Percentiles rank a stretch among this genome's conserved stretches.
Evolutionary conservation across 2,113 vertebrate genomes (phyloP).

Genomic region (Erpornis zantholeuca): DNA sequence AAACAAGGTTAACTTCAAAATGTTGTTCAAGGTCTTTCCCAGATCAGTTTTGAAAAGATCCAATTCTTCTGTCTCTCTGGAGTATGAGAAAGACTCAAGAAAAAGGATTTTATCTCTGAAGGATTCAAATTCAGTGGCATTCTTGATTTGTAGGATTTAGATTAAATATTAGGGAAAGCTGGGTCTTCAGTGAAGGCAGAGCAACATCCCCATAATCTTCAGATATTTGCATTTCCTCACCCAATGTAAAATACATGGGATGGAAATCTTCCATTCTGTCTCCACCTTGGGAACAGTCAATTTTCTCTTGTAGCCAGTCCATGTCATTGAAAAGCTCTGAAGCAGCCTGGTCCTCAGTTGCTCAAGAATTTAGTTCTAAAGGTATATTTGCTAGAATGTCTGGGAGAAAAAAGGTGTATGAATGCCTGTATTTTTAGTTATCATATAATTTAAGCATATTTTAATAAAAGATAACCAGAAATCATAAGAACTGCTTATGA

Average conservation of each 20-base stretch:
- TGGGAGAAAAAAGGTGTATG: background rate
- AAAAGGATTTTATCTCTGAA: background rate
- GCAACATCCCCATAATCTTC: background rate
- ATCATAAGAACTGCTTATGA: background rate
- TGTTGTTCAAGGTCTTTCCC: background rate
- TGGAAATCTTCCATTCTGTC: background rate
- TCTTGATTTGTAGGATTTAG: background rate
- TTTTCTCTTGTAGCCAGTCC: background rate
- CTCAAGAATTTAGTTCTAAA: background rate
- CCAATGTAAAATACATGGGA: background rate
- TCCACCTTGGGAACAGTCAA: background rate
- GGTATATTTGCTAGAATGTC: background rate
- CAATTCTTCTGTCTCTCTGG: background rate
- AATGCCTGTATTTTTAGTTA: background rate
- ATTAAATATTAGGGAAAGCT: background rate
- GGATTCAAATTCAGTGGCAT: background rate
- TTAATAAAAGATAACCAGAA: background rate
- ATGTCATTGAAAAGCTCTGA: background rate
- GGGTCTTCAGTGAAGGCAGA: background rate
- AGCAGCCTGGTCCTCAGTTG: background rate
- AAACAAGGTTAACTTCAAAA: slow-evolving; percentile 11
- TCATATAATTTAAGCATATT: background rate
- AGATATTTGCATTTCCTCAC: background rate
- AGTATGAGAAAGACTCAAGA: background rate
- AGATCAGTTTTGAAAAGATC: background rate